These are phyloP conservation scores for Sylvia atricapilla DNA, from an alignment of 2,113 vertebrate species.

Conservation along the genomic window DNA sequence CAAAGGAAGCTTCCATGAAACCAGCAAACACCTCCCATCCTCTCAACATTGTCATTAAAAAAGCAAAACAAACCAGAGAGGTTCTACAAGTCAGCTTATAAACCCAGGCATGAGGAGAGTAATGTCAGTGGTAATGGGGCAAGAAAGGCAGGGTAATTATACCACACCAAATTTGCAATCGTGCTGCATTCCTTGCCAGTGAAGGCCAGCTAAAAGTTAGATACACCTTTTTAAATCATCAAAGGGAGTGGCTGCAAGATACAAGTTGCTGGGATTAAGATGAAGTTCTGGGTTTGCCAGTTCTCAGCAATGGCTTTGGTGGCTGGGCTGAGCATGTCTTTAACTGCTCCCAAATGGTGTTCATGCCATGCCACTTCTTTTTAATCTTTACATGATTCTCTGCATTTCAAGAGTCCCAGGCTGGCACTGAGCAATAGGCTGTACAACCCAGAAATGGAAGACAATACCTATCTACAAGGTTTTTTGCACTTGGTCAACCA, in stretches of 20 bases:
- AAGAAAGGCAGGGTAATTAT: constrained; percentile 56
- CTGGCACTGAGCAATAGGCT: not conserved
- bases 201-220: constrained; percentile 20
- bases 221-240: constrained; percentile 38
- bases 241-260: constrained; percentile 33
- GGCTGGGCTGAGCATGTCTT: not conserved
- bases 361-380: not conserved
- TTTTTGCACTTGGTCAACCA: not conserved
- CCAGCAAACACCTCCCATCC: constrained; percentile 45
- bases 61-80: constrained; percentile 43
- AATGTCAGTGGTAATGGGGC: constrained; percentile 37
- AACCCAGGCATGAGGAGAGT: constrained; percentile 43
- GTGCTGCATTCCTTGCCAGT: constrained; percentile 29
- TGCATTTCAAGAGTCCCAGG: not conserved
- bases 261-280: constrained; percentile 25
- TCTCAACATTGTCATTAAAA: constrained; percentile 46
- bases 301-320: constrained; percentile 32
- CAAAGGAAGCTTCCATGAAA: constrained; percentile 57
- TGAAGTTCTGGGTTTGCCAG: constrained; percentile 51
- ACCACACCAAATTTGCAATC: constrained; percentile 30
- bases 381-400: not conserved
- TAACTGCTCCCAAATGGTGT: not conserved
- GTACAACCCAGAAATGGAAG: not conserved
- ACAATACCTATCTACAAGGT: not conserved
- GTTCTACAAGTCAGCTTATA: constrained; percentile 41